Base-by-base conservation (phyloP, 2,888 invertebrate species). In the Drosophila cognata region DNA sequence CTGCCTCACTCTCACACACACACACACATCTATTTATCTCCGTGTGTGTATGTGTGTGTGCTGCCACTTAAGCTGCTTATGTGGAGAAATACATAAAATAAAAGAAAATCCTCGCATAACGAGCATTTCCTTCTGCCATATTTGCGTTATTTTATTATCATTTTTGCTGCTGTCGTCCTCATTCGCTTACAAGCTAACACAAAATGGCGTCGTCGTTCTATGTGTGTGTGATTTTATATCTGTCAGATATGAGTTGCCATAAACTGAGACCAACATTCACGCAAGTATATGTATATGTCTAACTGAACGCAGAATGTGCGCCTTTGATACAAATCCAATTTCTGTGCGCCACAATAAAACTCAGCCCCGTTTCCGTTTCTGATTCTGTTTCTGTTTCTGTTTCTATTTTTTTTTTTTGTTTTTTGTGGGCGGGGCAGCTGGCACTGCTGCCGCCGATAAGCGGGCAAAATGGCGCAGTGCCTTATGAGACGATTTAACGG, bases 81-180 rank as follows among this genome's bases (percentile, higher is more conserved):
- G 88, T 84, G 82, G 79, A 53, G 55, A 25, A 82, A 88, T 83
- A 88, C 84, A 91, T 86, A 85, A 90, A 91, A 89, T 82, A 88
- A 91, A 85, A 87, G 84, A 77, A 89, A 87, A 89, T 85, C 89
- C 85, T 81, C 73, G 62, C 81, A 85, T 84, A 89, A 88, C 90
- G 87, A 87, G 88, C 87, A 79, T 90, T 85, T 90, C 89, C 84
- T 80, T 91, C 88, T 82, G 82, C 91, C 91, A 90, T 91, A 91
- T 90, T 90, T 90, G 91, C 80, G 91, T 91, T 90, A 90, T 90
- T 90, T 91, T 91, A 91, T 85, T 91, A 88, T 86, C 82, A 87
- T 91, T 89, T 91, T 89, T 87, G 74, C 79, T 82, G 31, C 57
- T 46, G 29, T 57, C 31, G 69, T 76, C 64, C 63, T 86, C 79